Evolutionary conservation across 2,888 invertebrate species (phyloP), one percentile per base, ranked within the genome.

Genomic region (Mantis religiosa): DNA sequence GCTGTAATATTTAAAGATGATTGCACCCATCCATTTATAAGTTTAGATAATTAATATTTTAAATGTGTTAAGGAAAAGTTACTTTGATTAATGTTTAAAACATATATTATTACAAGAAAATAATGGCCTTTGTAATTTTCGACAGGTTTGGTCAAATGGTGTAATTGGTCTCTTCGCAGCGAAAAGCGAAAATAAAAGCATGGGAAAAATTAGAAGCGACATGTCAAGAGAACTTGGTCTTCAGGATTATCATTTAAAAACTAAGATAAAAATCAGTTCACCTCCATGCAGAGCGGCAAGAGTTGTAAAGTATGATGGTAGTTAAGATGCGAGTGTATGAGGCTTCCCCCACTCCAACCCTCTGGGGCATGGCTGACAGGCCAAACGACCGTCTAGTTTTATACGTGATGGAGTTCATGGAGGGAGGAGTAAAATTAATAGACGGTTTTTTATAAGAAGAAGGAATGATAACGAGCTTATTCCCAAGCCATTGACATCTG

Each of bases 401-500:
- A 41, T 41, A 71, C 54, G 54, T 71, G 54, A 71, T 71, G 54
- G 54, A 71, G 54, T 71, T 71, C 54, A 71, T 20, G 54, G 54
- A 71, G 54, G 54, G 54, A 71, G 54, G 54, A 71, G 82, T 30
- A 82, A 82, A 87, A 87, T 87, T 87, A 87, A 87, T 87, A 87
- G 87, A 87, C 87, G 82, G 87, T 27, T 81, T 82, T 87, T 87
- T 82, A 82, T 71, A 82, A 87, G 82, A 30, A 82, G 87, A n/a
- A 82, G 82, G 54, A n/a, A 87, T 87, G 87, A 87, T 87, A 87
- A 87, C 87, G 87, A 87, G 87, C 87, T 87, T 34, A 87, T 87
- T 87, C 82, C 54, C 82, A 87, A 87, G 87, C 82, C 87, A 87
- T 87, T 87, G 87, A 87, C 87, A 87, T 87, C 41, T 87, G n/a